Conservation (phyloP, 30 jellyfish, hydroid and myxozoan species). For the Clytia hemisphaerica region DNA sequence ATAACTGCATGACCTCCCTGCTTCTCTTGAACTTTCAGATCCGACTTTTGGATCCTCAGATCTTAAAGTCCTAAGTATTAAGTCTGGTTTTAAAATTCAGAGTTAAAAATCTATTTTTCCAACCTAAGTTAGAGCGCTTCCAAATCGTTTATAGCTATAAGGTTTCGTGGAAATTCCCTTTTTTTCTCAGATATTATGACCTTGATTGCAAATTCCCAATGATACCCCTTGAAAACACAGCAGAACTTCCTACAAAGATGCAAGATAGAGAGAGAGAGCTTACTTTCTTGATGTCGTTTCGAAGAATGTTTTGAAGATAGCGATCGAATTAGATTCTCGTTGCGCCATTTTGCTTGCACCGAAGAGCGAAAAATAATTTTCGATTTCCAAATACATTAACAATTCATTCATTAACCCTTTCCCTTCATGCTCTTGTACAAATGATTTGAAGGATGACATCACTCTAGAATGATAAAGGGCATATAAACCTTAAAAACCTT, state of each 20-base stretch:
- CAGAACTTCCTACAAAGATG: neutral
- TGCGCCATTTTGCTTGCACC: conserved; percentile 43
- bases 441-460: conserved; percentile 37
- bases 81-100: too few species aligned
- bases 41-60: too few species aligned
- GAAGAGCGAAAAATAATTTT: conserved; percentile 42
- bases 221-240: too few species aligned
- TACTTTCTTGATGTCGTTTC: conserved; percentile 77
- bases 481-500: neutral
- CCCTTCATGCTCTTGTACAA: conserved; percentile 76
- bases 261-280: neutral
- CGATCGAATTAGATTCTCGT: conserved; percentile 46
- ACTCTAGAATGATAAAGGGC: conserved; percentile 26
- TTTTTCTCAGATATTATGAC: too few species aligned
- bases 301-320: conserved; percentile 47
- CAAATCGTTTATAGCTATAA: too few species aligned
- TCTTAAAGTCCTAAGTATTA: too few species aligned
- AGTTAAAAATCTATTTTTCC: too few species aligned
- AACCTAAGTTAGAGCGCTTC: too few species aligned
- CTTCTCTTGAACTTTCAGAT: too few species aligned
- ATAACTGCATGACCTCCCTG: too few species aligned
- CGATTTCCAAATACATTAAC: conserved; percentile 54
- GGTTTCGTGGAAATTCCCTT: too few species aligned
- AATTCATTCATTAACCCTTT: conserved; percentile 54
- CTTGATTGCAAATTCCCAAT: too few species aligned